Conservation (phyloP, 2,113 vertebrate species). For the Orthonyx spaldingii region DNA sequence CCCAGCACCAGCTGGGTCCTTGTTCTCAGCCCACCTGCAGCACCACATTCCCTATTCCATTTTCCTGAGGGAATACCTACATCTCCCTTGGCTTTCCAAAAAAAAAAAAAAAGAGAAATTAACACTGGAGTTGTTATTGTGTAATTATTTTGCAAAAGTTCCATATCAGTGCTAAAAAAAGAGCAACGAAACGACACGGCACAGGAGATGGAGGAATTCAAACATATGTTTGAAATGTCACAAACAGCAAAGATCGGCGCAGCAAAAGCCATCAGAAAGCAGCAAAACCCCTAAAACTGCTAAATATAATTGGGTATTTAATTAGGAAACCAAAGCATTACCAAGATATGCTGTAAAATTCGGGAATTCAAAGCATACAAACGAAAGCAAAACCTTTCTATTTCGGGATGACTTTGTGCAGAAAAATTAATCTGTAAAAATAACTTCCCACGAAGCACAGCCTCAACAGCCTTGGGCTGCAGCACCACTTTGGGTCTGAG, state of each 20-base stretch:
- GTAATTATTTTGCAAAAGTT: neutral
- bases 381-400: neutral
- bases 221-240: constrained; percentile 30
- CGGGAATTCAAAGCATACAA: neutral
- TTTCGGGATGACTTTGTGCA: neutral
- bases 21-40: neutral
- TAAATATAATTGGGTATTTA: constrained; percentile 26
- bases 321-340: neutral
- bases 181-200: neutral
- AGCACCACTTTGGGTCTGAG: neutral
- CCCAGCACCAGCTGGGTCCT: neutral
- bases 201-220: neutral
- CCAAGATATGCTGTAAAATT: neutral
- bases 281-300: neutral
- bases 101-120: neutral
- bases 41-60: accelerated
- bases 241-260: neutral
- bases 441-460: neutral
- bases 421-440: neutral
- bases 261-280: neutral
- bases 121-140: neutral
- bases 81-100: neutral
- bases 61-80: neutral
- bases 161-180: neutral
- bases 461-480: neutral